Evolutionary conservation across 2,797 vertebrate genomes (phyloP).

Genomic region (Scarus forsteni): DNA sequence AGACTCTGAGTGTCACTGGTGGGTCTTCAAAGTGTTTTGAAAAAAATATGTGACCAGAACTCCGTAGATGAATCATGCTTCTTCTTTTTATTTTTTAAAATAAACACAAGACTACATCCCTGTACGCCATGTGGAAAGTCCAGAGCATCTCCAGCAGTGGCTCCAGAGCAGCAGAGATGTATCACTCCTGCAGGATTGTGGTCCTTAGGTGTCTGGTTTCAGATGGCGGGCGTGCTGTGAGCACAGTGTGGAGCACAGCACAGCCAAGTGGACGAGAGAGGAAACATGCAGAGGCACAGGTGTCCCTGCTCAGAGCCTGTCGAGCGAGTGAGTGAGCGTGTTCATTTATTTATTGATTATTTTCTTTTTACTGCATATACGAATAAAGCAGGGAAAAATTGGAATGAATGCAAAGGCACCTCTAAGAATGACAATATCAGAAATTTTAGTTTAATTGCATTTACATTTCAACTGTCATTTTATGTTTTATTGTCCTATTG

Average conservation of each 20-base stretch:
- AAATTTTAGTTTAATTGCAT: too few relatives aligned
- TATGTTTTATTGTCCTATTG: too few relatives aligned
- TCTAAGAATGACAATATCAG: too few relatives aligned
- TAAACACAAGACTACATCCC: slow-evolving; percentile 11
- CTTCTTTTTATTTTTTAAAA: slow-evolving; percentile 22
- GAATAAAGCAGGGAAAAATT: too few relatives aligned
- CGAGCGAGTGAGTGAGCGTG: slow-evolving; percentile 35
- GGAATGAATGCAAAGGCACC: too few relatives aligned
- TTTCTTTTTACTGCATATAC: too few relatives aligned
- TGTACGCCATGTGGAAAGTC: slow-evolving; percentile 48
- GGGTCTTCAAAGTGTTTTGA: slow-evolving; percentile 35
- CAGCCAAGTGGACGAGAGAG: slow-evolving; percentile 84
- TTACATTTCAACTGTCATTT: too few relatives aligned
- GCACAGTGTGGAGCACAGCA: slow-evolving; percentile 84
- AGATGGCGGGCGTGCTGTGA: slow-evolving; percentile 76
- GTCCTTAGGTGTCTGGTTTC: slow-evolving; percentile 79
- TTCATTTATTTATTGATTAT: slow-evolving; percentile 37
- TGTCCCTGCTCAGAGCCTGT: slow-evolving; percentile 57
- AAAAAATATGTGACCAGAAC: slow-evolving; percentile 11
- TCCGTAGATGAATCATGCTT: slow-evolving; percentile 24
- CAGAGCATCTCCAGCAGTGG: slow-evolving; percentile 61
- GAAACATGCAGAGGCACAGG: slow-evolving; percentile 79
- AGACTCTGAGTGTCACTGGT: slow-evolving; percentile 33
- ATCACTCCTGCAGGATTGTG: slow-evolving; percentile 66
- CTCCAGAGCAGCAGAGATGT: slow-evolving; percentile 58